phyloP scores from a whole-genome alignment of 2,888 invertebrate species.

The Pyrgus malvae region DNA sequence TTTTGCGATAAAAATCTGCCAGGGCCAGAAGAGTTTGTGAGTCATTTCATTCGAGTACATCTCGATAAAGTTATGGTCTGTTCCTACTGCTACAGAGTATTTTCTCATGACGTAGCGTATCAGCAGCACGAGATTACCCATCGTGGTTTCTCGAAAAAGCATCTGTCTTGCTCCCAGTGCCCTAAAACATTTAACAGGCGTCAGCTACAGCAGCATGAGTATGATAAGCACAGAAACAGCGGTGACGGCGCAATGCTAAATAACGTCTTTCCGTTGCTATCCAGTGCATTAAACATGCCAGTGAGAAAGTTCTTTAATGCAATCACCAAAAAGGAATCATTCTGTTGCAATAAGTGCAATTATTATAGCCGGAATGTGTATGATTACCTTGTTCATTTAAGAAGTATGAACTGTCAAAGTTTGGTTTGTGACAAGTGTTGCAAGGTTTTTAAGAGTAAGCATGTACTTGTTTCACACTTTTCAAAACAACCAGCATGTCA shows the following conservation, averaged over 20 bases:
- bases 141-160: neutral
- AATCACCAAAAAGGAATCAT: slow-evolving; percentile 31
- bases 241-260: slow-evolving; percentile 48
- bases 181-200: slow-evolving; percentile 35
- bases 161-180: slow-evolving; percentile 54
- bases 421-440: slow-evolving; percentile 51
- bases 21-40: slow-evolving; percentile 45
- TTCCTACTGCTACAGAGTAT: slow-evolving; percentile 50
- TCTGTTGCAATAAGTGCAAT: slow-evolving; percentile 46
- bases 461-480: slow-evolving; percentile 41
- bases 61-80: slow-evolving; percentile 47
- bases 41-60: slow-evolving; percentile 55
- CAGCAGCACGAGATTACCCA: slow-evolving; percentile 53
- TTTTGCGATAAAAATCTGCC: slow-evolving; percentile 46
- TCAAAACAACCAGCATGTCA: slow-evolving; percentile 28
- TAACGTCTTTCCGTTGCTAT: slow-evolving; percentile 45
- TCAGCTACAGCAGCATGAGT: slow-evolving; percentile 49
- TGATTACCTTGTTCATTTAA: slow-evolving; percentile 49
- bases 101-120: slow-evolving; percentile 34
- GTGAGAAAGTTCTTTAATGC: slow-evolving; percentile 42
- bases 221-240: slow-evolving; percentile 34
- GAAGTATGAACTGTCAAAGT: slow-evolving; percentile 38
- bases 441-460: slow-evolving; percentile 42
- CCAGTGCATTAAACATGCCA: slow-evolving; percentile 52
- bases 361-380: slow-evolving; percentile 32